phyloP scores from a whole-genome alignment of 2,888 invertebrate species.

The Artemia sinica region DNA sequence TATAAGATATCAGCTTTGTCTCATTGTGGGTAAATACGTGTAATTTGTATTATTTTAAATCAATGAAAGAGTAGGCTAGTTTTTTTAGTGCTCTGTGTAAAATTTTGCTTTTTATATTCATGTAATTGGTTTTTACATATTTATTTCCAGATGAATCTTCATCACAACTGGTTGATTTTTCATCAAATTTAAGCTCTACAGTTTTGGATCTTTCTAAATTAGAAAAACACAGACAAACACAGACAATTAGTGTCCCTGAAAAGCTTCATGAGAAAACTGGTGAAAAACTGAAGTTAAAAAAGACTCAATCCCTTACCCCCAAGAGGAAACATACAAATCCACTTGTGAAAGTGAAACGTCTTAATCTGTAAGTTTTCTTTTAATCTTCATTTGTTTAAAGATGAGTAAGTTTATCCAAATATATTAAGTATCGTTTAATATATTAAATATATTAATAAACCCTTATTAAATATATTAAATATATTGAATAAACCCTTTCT shows the following conservation, averaged over 20 bases:
- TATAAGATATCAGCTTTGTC: too few species aligned
- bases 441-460: too few species aligned
- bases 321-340: background rate
- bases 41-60: too few species aligned
- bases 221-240: background rate
- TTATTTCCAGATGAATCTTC: constrained; percentile 9
- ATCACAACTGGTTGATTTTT: background rate
- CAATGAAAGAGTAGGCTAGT: too few species aligned
- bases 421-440: background rate
- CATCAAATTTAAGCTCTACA: background rate
- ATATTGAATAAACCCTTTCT: background rate
- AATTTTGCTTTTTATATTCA: too few species aligned
- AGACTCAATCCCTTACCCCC: background rate
- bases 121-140: background rate
- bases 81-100: too few species aligned
- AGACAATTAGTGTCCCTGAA: background rate
- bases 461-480: background rate
- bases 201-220: background rate
- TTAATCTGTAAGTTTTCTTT: constrained; percentile 1
- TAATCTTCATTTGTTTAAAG: background rate
- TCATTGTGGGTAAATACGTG: too few species aligned
- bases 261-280: constrained; percentile 7
- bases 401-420: background rate
- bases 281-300: background rate
- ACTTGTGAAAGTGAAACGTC: background rate